Base-by-base conservation (phyloP, 1,140 invertebrate species). In the Polypedilum pembai region DNA sequence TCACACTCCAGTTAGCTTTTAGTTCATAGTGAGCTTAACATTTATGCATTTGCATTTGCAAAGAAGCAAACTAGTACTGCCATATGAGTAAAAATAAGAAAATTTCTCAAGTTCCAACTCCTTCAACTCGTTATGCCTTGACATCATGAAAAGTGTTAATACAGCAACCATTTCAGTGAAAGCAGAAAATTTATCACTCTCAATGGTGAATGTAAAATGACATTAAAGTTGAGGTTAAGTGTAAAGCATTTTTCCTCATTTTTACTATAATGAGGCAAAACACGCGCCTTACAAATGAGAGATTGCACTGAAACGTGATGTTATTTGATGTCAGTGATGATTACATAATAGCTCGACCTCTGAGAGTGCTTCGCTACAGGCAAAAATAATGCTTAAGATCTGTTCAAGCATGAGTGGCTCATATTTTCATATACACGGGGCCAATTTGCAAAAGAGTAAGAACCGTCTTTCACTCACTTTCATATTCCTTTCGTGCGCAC, bases 201-300 rank as follows among this genome's bases (percentile, higher is more conserved):
- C 65, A 69, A 69, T 69, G 24, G 24, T 33, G 24, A 33, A 33
- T 33, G 5, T 33, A 33, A 33, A 33, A 33, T 69, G 8, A 69
- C 65, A 69, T 69, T 69, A 69, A 69, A 69, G 24, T 33, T 33
- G 65, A 56, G 45, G 65, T 69, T 69, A 69, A 69, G 65, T 21
- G 17, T 18, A 18, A 69, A 18, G 10, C 65, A 20, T 69, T 69
- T 69, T 21, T 69, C 65, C 20, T 69, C 65, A 69, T 69, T 69
- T 69, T 69, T 18, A 69, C n/a, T 18, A 56, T 56, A 56, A 12
- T 69, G 20, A 69, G 20, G 18, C 24, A 33, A 33, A 33, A 33
- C 24, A 5, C 24, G 24, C 24, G 24, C 65, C 12, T 8, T 69
- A 69, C 8, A n/a, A 69, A 69, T 20, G 65, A 69, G 65, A 21